Evolutionary conservation across 2,888 invertebrate genomes (phyloP), one percentile per base, ranked within the genome.

Genomic region (Plebejus argus): DNA sequence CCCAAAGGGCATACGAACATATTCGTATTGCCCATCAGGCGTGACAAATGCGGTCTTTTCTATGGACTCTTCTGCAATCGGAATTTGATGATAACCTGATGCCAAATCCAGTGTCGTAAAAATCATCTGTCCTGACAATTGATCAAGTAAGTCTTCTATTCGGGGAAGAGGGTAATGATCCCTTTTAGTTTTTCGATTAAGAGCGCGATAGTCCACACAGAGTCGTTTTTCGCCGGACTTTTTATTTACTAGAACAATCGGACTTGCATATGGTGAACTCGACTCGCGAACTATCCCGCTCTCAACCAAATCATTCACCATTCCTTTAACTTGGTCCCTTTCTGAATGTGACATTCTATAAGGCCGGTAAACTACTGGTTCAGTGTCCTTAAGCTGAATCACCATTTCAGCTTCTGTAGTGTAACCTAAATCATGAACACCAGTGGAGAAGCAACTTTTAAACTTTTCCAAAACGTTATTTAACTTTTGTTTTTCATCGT

Each of bases 21-120:
- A 82, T 78, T 82, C 81, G n/a, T 35, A 81, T 20, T 80, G 79
- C 0, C 82, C n/a, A n/a, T n/a, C n/a, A n/a, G n/a, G n/a, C n/a
- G n/a, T n/a, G n/a, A n/a, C n/a, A n/a, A n/a, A n/a, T 39, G 35
- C 35, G 35, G 35, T 39, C 35, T 39, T 39, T 39, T 39, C 35
- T 39, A 39, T 39, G 35, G 35, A 39, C 35, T 39, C 35, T 39
- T 39, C 35, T 39, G 35, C 35, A 39, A 39, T 39, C 35, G 35
- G 35, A 7, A 39, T 39, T 39, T 39, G 35, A 39, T 39, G n/a
- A n/a, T n/a, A 1, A 39, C 8, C 35, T n/a, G n/a, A n/a, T n/a
- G n/a, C n/a, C n/a, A n/a, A n/a, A n/a, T n/a, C n/a, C n/a, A n/a
- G n/a, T n/a, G 78, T 78, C 0, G 80, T 80, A 61, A 82, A 83